phyloP scores from a whole-genome alignment of 2,113 vertebrate genomes.

The Theropithecus gelada region DNA sequence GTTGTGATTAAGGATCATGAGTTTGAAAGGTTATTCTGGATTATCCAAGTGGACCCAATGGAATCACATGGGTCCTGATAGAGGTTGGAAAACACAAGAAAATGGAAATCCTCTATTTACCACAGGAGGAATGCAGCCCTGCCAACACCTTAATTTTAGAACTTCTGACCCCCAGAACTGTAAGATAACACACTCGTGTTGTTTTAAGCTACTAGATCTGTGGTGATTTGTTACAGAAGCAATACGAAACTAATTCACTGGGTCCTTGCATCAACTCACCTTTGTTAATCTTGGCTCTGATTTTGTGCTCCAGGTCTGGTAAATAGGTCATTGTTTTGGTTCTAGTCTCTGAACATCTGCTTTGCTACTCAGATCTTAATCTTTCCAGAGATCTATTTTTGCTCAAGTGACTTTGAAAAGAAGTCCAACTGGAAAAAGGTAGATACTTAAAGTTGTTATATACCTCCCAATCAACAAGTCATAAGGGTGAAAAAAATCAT shows the following conservation, averaged over 20 bases:
- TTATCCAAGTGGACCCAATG: background rate
- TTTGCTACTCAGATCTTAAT: background rate
- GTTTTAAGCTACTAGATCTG: background rate
- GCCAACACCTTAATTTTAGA: background rate
- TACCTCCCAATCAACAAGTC: background rate
- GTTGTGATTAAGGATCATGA: background rate
- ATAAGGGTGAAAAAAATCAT: background rate
- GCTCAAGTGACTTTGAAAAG: background rate
- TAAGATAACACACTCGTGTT: background rate
- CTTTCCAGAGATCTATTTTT: background rate
- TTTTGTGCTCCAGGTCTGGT: background rate
- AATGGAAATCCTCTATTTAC: background rate
- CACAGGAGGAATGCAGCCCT: background rate
- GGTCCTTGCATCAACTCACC: background rate
- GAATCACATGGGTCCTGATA: background rate
- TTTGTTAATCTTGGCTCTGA: background rate
- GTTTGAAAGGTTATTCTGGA: background rate
- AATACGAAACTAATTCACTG: background rate
- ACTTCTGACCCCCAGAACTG: background rate
- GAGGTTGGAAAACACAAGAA: background rate
- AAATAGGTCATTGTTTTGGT: background rate
- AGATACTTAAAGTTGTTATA: background rate
- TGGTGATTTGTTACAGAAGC: background rate
- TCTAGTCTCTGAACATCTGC: background rate
- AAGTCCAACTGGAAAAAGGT: background rate